Conservation (phyloP, 2,113 vertebrate species). For the Rana temporaria region DNA sequence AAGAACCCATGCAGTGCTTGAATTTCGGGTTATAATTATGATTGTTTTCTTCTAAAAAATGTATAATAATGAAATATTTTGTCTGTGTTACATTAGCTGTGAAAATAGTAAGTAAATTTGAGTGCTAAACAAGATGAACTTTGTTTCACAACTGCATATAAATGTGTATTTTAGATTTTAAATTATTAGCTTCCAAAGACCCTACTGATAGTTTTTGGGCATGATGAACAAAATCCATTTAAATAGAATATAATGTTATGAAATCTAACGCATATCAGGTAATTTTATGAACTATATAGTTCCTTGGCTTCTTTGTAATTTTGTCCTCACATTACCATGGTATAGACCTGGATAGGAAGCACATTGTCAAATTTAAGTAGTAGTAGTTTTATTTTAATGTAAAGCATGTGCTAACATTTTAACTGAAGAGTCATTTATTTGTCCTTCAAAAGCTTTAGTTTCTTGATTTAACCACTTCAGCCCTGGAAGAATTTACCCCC, state of each 20-base stretch:
- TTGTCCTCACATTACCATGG: too few species aligned
- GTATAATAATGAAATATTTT: neutral
- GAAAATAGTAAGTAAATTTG: neutral
- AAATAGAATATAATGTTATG: neutral
- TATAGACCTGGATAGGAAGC: too few species aligned
- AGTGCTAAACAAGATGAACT: neutral
- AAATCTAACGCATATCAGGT: too few species aligned
- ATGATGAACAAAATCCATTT: neutral
- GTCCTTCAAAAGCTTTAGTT: neutral
- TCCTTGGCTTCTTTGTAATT: too few species aligned
- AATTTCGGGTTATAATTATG: neutral
- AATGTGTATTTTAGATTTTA: neutral
- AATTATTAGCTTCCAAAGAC: neutral
- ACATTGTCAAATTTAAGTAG: too few species aligned
- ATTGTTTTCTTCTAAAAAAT: neutral
- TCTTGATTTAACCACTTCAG: too few species aligned
- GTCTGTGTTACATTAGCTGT: neutral
- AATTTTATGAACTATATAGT: too few species aligned
- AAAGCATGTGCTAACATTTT: neutral
- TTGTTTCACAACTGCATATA: neutral
- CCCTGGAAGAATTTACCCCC: too few species aligned
- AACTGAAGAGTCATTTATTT: neutral
- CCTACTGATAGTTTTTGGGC: neutral
- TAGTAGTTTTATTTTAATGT: neutral
- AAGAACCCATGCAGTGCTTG: conserved; percentile 20